Evolutionary conservation across 2,888 invertebrate species (phyloP), one percentile per base, ranked within the genome.

Genomic region (Theodoxus fluviatilis): DNA sequence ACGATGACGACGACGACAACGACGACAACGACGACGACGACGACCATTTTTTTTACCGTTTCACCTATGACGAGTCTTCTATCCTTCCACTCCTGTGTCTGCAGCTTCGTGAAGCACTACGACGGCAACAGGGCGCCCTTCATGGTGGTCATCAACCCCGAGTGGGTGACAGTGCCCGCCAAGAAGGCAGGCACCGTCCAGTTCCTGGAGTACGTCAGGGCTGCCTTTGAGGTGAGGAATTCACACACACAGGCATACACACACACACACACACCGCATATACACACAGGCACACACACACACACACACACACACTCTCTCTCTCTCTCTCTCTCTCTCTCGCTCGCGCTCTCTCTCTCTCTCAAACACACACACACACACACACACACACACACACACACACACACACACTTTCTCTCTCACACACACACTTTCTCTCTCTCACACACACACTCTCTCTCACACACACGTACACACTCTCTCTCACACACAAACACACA

Each of bases 121-220:
- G 76, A 75, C n/a, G 77, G 80, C 2, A 72, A 66, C 7, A 69
- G 76, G 47, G 66, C 79, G 0, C 81, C 81, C 1, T 80, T 77
- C 71, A 61, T 75, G 12, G 61, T 81, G 31, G 71, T 78, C 31
- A 70, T 81, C 6, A 76, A 79, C 63, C 78, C 81, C 0, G 71
- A 74, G 3, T 80, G 77, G 76, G 75, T 77, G 38, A 71, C 74
- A 25, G 74, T 73, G 6, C 70, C 70, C 6, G 76, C 71, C 73
- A 74, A 76, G 43, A 37, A 68, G 40, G 76, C 75, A 12, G 81
- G 81, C 15, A 77, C 77, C 1, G 70, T 74, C 1, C 72, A 79
- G 57, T 81, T 81, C 52, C 69, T 81, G 33, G 78, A 80, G 22
- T 81, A 78, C 67, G 61, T 79, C 59, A 69, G 78, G 43, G 78